A percentile compares a stretch with the other conserved stretches of the same genome.
Conservation (phyloP, 35 echinoderm and acorn worm genomes). For the Anneissia japonica region DNA sequence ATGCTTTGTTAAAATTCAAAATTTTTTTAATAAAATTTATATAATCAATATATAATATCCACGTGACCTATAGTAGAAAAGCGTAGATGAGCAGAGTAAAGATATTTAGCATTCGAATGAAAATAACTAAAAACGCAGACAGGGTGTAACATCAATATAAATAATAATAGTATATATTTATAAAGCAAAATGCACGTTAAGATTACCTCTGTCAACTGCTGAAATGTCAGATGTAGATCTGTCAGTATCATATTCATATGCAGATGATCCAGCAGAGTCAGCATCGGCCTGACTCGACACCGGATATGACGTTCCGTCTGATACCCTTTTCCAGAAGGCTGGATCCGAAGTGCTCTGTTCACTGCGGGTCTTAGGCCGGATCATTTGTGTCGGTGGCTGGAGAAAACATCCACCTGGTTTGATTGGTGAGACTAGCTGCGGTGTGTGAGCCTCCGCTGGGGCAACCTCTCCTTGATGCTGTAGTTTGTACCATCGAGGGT, state of each 20-base stretch:
- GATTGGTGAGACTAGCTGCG: not conserved
- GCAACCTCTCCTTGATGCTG: slow-evolving; percentile 5
- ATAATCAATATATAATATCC: not conserved
- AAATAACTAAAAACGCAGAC: not conserved
- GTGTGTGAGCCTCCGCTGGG: not conserved
- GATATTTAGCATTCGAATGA: not conserved
- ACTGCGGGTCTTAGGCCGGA: not conserved
- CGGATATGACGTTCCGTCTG: not conserved
- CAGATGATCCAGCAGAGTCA: not conserved
- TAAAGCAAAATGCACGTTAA: not conserved
- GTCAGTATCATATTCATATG: not conserved
- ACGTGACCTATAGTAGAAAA: not conserved
- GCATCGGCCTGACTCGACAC: not conserved
- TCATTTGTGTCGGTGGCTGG: not conserved
- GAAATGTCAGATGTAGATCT: not conserved
- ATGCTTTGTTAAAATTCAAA: not conserved
- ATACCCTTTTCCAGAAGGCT: not conserved
- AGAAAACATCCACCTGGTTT: not conserved
- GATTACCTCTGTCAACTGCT: not conserved
- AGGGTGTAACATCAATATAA: not conserved
- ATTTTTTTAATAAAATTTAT: not conserved
- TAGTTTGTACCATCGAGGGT: slow-evolving; percentile 76
- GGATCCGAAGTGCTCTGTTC: not conserved
- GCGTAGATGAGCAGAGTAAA: not conserved
- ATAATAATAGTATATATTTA: too few relatives aligned